Percentiles rank a stretch among this genome's conserved stretches.
Conservation (phyloP, 2,113 vertebrate genomes). For the Planiliza haematocheilus region DNA sequence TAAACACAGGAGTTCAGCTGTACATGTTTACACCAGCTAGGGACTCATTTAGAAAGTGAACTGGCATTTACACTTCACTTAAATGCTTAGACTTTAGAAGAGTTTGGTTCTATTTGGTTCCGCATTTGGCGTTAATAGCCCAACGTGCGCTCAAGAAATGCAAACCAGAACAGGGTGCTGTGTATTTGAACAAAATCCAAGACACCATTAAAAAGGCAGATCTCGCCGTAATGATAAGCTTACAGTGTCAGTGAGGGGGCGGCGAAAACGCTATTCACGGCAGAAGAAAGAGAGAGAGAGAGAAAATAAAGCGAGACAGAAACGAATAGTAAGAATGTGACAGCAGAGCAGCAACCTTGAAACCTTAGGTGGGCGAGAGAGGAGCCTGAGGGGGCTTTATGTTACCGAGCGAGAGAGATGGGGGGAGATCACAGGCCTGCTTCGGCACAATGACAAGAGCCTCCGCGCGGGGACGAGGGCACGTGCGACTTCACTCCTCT, state of each 20-base stretch:
- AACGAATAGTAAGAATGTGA: constrained; percentile 53
- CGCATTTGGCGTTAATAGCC: too few relatives aligned
- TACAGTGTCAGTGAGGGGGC: constrained; percentile 52
- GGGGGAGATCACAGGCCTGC: constrained; percentile 69
- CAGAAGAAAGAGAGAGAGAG: constrained; percentile 14
- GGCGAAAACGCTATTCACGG: constrained; percentile 56
- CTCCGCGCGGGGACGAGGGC: constrained; percentile 65
- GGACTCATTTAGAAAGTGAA: too few relatives aligned
- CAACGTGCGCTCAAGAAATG: too few relatives aligned
- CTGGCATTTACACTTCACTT: too few relatives aligned
- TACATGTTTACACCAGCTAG: too few relatives aligned
- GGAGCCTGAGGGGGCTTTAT: constrained; percentile 71
- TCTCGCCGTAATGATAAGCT: constrained; percentile 51
- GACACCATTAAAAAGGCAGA: constrained; percentile 45
- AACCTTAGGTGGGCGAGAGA: constrained; percentile 71
- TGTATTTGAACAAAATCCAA: constrained; percentile 25
- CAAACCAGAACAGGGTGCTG: background rate
- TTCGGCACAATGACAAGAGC: constrained; percentile 60
- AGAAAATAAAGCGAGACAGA: constrained; percentile 2
- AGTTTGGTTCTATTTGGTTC: too few relatives aligned
- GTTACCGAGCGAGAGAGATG: constrained; percentile 52
- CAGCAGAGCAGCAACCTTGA: constrained; percentile 75
- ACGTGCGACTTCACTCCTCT: constrained; percentile 48
- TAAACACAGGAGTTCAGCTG: too few relatives aligned
- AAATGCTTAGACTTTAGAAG: too few relatives aligned